Evolutionary conservation across 1,140 invertebrate species (phyloP).

Genomic region (Leguminivora glycinivorella): DNA sequence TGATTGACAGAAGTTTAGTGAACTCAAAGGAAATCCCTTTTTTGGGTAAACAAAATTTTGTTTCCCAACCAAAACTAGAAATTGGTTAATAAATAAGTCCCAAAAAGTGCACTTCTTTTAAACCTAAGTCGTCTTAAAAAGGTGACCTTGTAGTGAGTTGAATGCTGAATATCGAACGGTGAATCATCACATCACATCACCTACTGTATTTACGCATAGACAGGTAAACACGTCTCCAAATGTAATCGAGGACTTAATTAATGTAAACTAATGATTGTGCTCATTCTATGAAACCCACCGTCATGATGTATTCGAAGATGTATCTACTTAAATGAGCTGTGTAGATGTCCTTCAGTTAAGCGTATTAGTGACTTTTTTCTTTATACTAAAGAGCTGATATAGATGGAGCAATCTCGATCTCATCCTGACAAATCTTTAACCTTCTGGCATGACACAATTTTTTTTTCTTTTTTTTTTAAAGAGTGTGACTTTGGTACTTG

Average conservation of each 20-base stretch:
- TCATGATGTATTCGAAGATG: neutral
- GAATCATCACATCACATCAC: constrained; percentile 43
- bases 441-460: too few relatives aligned
- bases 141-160: neutral
- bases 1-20: constrained; percentile 7
- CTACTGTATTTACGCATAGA: constrained; percentile 35
- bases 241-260: neutral
- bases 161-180: constrained; percentile 29
- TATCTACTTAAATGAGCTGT: neutral
- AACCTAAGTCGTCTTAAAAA: neutral
- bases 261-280: neutral
- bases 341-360: neutral
- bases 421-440: too few relatives aligned
- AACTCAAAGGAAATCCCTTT: neutral
- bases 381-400: too few relatives aligned
- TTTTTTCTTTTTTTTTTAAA: too few relatives aligned
- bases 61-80: neutral
- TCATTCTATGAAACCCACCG: neutral
- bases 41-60: constrained; percentile 26
- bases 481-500: neutral
- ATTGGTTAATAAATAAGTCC: neutral
- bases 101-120: neutral
- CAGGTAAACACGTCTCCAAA: neutral
- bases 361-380: too few relatives aligned
- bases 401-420: too few relatives aligned